Evolutionary conservation across 1,140 invertebrate genomes (phyloP).

Genomic region (Wasmannia auropunctata): DNA sequence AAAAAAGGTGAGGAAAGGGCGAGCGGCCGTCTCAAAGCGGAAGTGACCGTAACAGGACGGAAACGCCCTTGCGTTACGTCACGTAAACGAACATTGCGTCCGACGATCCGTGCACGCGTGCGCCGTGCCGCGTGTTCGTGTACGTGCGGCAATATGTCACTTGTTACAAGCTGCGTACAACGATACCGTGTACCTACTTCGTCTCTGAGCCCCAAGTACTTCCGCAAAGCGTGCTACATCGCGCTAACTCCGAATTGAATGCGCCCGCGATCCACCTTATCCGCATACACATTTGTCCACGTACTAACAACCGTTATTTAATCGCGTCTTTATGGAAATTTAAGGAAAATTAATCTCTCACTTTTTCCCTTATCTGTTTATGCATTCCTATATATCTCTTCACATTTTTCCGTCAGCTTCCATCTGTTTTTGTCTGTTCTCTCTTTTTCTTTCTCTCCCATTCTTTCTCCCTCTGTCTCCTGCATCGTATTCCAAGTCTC

Average conservation of each 20-base stretch:
- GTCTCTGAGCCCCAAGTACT: constrained; percentile 6
- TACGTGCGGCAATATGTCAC: constrained; percentile 24
- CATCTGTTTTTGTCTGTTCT: neutral
- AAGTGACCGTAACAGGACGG: constrained; percentile 65
- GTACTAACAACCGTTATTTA: neutral
- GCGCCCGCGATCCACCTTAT: neutral
- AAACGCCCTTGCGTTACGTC: constrained; percentile 73
- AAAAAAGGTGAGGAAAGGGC: constrained; percentile 28
- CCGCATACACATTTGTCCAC: neutral
- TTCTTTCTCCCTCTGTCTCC: neutral
- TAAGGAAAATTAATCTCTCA: neutral
- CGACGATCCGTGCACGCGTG: constrained; percentile 51
- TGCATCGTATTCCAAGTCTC: neutral
- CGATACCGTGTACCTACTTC: constrained; percentile 19
- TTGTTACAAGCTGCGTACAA: constrained; percentile 27
- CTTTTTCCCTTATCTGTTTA: neutral
- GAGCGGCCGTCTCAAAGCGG: constrained; percentile 51
- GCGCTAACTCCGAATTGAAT: neutral
- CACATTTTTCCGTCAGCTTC: neutral
- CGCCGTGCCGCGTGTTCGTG: neutral
- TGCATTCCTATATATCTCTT: neutral
- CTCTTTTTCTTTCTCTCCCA: neutral
- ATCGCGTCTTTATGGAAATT: neutral
- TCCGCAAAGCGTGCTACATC: constrained; percentile 9
- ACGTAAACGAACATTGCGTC: constrained; percentile 36